phyloP scores from a whole-genome alignment of 2,113 vertebrate species.

The Actenoides lindsayi region DNA sequence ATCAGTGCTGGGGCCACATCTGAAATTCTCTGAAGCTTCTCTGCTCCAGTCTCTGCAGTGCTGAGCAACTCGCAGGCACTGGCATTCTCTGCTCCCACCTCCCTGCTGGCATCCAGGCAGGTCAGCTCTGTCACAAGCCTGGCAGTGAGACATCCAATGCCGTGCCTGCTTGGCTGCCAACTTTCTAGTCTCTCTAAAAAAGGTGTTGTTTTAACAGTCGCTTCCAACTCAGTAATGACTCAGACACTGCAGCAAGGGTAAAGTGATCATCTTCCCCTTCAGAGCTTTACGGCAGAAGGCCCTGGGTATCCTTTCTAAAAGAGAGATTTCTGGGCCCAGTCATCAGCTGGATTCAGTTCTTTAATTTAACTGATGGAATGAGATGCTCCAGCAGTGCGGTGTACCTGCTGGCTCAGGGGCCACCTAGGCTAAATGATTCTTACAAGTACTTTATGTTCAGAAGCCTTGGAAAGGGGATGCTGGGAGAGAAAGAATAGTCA shows the following conservation, averaged over 20 bases:
- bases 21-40: background rate
- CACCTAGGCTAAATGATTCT: background rate
- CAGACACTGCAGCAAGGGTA: constrained; percentile 62
- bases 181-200: constrained; percentile 45
- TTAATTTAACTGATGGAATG: background rate
- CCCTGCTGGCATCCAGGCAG: constrained; percentile 13
- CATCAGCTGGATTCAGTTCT: background rate
- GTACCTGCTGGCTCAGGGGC: background rate
- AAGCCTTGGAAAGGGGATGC: background rate
- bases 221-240: constrained; percentile 63
- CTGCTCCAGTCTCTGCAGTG: background rate
- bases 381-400: background rate
- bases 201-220: background rate
- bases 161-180: constrained; percentile 37
- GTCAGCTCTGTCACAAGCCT: constrained; percentile 47
- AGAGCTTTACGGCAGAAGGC: background rate
- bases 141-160: constrained; percentile 13
- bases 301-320: background rate
- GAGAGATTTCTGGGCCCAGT: background rate
- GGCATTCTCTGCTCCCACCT: background rate
- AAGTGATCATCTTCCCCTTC: constrained; percentile 33
- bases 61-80: background rate
- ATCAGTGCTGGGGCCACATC: background rate
- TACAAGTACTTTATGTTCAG: background rate
- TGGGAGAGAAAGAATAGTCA: background rate